These are phyloP conservation scores for Diplodus puntazzo DNA, from an alignment of 2,797 vertebrate genomes.

Conservation along the genomic window DNA sequence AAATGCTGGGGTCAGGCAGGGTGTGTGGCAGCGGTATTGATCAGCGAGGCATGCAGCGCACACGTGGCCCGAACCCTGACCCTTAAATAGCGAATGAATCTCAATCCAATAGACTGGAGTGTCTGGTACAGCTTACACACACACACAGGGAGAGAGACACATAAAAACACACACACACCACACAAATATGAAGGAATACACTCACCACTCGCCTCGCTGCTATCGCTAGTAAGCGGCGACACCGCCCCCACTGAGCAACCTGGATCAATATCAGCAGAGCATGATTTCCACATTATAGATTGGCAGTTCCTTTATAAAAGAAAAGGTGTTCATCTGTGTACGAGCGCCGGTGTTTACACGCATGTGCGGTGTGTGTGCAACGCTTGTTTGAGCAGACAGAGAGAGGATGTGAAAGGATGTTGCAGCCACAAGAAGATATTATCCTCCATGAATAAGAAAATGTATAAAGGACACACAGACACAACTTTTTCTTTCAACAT, in stretches of 20 bases:
- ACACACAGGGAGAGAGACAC: conserved; percentile 29
- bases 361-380: conserved; percentile 12
- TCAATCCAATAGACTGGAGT: conserved; percentile 98
- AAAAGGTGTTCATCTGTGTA: conserved; percentile 76
- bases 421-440: background rate
- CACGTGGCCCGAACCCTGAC: conserved; percentile 92
- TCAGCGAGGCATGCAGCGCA: conserved; percentile 90
- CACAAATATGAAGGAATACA: conserved; percentile 64
- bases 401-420: background rate
- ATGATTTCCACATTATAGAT: conserved; percentile 95
- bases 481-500: background rate
- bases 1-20: conserved; percentile 87
- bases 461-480: background rate
- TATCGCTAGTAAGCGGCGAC: conserved; percentile 29
- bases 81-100: conserved; percentile 99
- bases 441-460: background rate
- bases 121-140: conserved; percentile 74
- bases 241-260: conserved; percentile 20
- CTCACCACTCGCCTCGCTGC: conserved; percentile 35
- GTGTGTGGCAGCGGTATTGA: conserved; percentile 89
- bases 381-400: conserved; percentile 8
- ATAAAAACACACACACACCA: conserved; percentile 52
- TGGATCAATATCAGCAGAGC: conserved; percentile 88
- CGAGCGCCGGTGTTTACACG: conserved; percentile 21
- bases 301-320: conserved; percentile 92